phyloP scores from a whole-genome alignment of 2,888 invertebrate genomes.

The Coremacera marginata region DNA sequence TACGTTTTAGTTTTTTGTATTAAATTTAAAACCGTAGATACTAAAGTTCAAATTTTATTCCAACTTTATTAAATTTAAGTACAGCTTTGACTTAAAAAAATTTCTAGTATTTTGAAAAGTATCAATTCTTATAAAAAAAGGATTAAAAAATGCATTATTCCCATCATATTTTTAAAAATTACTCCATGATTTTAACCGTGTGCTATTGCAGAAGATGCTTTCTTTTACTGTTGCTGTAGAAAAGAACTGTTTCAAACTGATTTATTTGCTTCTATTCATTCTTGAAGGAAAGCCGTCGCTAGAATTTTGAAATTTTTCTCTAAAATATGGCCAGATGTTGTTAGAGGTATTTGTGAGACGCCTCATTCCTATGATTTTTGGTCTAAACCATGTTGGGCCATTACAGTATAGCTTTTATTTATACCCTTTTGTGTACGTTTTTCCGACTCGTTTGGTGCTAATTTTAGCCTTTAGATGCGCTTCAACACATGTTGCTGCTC shows the following conservation, averaged over 20 bases:
- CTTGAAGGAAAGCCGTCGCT: background rate
- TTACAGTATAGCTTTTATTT: background rate
- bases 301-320: background rate
- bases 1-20: too few species aligned
- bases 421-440: background rate
- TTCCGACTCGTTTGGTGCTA: background rate
- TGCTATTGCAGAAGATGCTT: too few species aligned
- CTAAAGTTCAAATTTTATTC: too few species aligned
- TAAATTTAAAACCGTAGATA: too few species aligned
- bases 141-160: too few species aligned
- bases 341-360: background rate
- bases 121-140: too few species aligned
- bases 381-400: background rate
- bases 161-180: too few species aligned
- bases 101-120: too few species aligned
- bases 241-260: background rate
- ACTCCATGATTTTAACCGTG: too few species aligned
- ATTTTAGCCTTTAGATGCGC: constrained; percentile 9
- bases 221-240: too few species aligned
- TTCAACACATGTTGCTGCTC: constrained; percentile 11
- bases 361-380: background rate
- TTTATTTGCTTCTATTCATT: background rate
- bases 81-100: too few species aligned
- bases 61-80: too few species aligned
- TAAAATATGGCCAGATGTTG: background rate